Base-by-base conservation (phyloP, 2,888 invertebrate genomes). In the Parapristionchus giblindavisi region DNA sequence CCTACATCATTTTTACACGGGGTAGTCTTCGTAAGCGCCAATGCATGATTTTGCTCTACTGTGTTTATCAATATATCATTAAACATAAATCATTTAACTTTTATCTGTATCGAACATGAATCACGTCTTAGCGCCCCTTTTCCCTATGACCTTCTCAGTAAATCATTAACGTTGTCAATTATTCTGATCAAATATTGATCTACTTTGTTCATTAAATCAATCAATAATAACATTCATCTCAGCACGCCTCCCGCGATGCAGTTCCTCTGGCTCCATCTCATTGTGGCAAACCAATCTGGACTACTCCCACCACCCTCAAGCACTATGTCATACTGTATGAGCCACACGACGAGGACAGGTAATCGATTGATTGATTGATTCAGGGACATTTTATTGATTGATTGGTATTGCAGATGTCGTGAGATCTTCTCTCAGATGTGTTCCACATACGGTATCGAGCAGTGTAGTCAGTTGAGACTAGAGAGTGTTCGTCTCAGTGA, bases 261-360 rank as follows among this genome's bases (percentile, higher is more conserved):
- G 77, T 77, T 8, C 68, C 77, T 14, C 74, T 83, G 66, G 79
- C 79, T 8, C 85, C 85, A 0, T 78, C 84, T 3, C 82, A 82
- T 74, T 87, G 86, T 56, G 78, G 83, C 2, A 29, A 79, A 3
- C 86, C 88, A 32, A 83, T 84, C 77, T 91, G 91, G 91, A 79
- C 81, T 21, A 89, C 91, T 78, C 91, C 92, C 40, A 93, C 93
- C 87, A 92, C 94, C 36, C 91, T 96, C 54, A 93, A 94, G 88
- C 94, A 94, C 89, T 96, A 94, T 89, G 92, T 97, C 70, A 91
- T 98, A 66, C 87, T 97, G 73, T 94, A 96, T 90, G 97, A 88
- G 77, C 91, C 92, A 79, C 92, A 92, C 60, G 91, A 94, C 85
- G 91, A 92, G 85, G 92, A 92, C 76, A 93, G 92, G 94, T 94